These are phyloP conservation scores for Marmota monax DNA, from an alignment of 2,113 vertebrate species.

Conservation along the genomic window DNA sequence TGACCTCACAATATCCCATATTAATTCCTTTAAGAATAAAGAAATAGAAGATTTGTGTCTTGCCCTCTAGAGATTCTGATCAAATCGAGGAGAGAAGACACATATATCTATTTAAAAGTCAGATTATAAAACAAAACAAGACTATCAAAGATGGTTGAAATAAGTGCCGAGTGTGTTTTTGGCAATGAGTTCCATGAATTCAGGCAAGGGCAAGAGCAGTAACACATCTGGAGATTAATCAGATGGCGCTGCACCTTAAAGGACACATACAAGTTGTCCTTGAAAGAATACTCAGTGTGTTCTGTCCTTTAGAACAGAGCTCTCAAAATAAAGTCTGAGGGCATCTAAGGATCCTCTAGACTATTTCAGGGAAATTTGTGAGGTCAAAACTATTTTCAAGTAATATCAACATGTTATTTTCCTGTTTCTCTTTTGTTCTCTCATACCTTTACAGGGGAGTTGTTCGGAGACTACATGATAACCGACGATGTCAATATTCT, in stretches of 20 bases:
- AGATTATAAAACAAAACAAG: constrained; percentile 14
- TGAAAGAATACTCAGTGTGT: neutral
- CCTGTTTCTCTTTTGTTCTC: neutral
- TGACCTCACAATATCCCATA: neutral
- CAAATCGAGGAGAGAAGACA: constrained; percentile 5
- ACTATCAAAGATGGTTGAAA: neutral
- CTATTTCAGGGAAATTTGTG: neutral
- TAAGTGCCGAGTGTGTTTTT: neutral
- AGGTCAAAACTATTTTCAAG: neutral
- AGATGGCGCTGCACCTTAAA: neutral
- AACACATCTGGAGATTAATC: neutral
- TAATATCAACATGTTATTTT: neutral
- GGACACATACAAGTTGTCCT: neutral
- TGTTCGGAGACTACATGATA: neutral
- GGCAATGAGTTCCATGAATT: neutral
- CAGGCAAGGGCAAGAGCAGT: neutral
- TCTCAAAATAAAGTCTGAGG: neutral
- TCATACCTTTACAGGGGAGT: neutral
- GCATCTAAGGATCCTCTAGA: neutral
- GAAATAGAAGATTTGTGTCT: constrained; percentile 11
- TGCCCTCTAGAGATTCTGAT: neutral
- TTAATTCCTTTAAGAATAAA: neutral
- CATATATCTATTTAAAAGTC: neutral
- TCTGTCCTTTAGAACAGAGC: neutral
- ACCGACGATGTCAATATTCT: neutral